Conservation (phyloP, 2,113 vertebrate genomes). For the Platysteira castanea region DNA sequence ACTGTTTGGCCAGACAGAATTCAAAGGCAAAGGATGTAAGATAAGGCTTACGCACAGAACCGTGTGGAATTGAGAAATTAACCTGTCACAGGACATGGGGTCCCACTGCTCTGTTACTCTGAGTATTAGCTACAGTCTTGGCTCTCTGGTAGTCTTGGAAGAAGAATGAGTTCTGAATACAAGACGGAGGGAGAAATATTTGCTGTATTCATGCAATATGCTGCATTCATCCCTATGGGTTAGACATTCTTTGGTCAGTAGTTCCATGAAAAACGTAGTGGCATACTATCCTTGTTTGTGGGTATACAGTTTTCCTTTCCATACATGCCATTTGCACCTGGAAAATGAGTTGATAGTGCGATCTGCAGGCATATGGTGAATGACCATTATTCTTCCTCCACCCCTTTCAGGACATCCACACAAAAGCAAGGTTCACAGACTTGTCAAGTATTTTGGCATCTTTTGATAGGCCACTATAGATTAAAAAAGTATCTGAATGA, state of each 20-base stretch:
- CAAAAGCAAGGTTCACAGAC: background rate
- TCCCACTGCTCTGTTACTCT: background rate
- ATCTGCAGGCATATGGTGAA: background rate
- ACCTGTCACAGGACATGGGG: rapidly evolving
- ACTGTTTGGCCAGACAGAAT: background rate
- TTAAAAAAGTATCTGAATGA: background rate
- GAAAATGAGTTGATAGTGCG: background rate
- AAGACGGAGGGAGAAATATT: background rate
- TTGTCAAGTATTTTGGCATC: background rate
- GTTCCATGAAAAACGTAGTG: background rate
- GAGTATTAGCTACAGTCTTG: background rate
- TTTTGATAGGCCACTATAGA: background rate
- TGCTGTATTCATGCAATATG: background rate
- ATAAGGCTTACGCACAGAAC: background rate
- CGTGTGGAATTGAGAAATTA: background rate
- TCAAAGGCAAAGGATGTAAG: background rate
- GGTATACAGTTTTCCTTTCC: background rate
- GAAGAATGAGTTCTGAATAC: background rate
- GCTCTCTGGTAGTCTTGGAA: background rate
- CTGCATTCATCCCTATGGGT: background rate
- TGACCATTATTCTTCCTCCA: background rate
- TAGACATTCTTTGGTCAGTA: background rate
- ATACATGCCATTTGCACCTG: background rate
- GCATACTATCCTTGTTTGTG: background rate
- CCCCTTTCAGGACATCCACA: background rate